phyloP scores from a whole-genome alignment of 2,113 vertebrate genomes.

The Stigmatopora argus region DNA sequence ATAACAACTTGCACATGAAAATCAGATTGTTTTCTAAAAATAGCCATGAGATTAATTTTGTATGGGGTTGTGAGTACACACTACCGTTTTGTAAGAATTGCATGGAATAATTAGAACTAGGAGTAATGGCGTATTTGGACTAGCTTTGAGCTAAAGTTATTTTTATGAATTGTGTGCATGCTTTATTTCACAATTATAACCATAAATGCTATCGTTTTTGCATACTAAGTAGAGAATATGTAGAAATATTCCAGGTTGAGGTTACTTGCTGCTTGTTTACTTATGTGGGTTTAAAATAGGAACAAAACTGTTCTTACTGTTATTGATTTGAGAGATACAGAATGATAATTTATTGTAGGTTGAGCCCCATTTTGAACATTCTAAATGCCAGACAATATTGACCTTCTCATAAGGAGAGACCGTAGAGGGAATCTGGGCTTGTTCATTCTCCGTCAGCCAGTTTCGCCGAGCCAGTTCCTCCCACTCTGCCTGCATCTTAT shows the following conservation, averaged over 20 bases:
- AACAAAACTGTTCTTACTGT: neutral
- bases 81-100: too few species aligned
- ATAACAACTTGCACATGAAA: neutral
- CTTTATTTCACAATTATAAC: neutral
- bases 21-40: too few species aligned
- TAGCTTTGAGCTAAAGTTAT: neutral
- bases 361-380: neutral
- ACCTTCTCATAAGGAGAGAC: conserved; percentile 94
- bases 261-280: neutral
- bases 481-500: conserved; percentile 99
- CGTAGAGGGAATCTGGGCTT: conserved; percentile 74
- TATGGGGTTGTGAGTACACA: too few species aligned
- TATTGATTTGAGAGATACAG: neutral
- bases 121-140: neutral
- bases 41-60: too few species aligned
- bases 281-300: neutral
- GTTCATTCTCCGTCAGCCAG: conserved; percentile 92
- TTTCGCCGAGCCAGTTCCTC: conserved; percentile 96
- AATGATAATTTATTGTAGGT: neutral
- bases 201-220: neutral
- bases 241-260: neutral
- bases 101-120: too few species aligned
- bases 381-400: conserved; percentile 15
- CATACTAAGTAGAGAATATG: neutral
- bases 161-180: neutral